Evolutionary conservation across 2,113 vertebrate genomes (phyloP), one percentile per base, ranked within the genome.

Genomic region (Pseudois nayaur): DNA sequence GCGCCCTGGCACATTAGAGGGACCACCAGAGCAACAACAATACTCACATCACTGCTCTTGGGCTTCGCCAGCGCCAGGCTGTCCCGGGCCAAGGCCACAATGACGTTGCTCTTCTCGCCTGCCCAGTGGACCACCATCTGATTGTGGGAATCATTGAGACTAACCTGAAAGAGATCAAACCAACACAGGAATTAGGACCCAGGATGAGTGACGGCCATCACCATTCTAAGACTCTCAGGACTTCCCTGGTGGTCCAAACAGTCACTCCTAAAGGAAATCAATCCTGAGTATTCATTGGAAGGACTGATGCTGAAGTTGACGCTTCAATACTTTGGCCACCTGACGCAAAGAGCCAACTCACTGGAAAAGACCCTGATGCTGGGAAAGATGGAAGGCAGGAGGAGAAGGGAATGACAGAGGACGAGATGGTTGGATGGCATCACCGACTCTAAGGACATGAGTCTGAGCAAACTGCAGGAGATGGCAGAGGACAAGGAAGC

Each of bases 91-190:
- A 99, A 98, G 14, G 99, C 99, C 79, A 99, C 99, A 0, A 99
- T 99, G 95, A 99, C 99, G 0, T 99, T 99, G 98, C 99, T 99
- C 98, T 99, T 99, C 98, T 99, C 99, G 92, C 99, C 99, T 0
- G 99, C 99, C 99, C 99, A 99, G 98, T 99, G 99, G 54, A 99
- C 99, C 2, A 99, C 99, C 99, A 99, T 99, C 99, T 99, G 99
- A 97, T 99, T 99, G 98, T 99, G 99, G 60, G 99, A 99, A 97
- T 99, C 99, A 0, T 99, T 99, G 98, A 99, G 99, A 98, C 99
- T 99, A 92, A 99, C 99, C 99, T 99, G 99, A 62, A 98, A 98
- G 0, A 1, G 84, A 96, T 23, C 27, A 54, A 54, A 84, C 33
- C 62, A 87, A 45, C 76, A 84, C 10, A 55, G 52, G 45, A 59